phyloP scores from a whole-genome alignment of 2,888 invertebrate species.

The Drosophila recens region DNA sequence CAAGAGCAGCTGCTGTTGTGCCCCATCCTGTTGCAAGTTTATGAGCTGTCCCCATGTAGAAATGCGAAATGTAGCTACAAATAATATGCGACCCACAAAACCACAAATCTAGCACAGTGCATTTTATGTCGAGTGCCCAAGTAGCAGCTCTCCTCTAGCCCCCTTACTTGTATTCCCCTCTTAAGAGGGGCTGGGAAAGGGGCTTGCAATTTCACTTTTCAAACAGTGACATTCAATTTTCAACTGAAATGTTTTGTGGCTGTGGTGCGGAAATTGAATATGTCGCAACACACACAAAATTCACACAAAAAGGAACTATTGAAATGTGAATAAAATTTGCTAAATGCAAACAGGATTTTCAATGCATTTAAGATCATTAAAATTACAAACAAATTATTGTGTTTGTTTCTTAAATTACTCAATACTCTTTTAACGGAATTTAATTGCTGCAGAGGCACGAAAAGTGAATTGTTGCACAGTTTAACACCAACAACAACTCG shows the following conservation, averaged over 20 bases:
- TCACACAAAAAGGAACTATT: conserved; percentile 7
- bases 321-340: conserved; percentile 32
- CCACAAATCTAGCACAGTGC: conserved; percentile 66
- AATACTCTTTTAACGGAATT: conserved; percentile 38
- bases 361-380: conserved; percentile 37
- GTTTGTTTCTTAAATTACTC: conserved; percentile 66
- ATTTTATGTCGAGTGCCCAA: conserved; percentile 46
- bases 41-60: conserved; percentile 39
- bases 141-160: neutral
- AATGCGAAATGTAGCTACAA: conserved; percentile 34
- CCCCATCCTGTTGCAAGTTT: conserved; percentile 35
- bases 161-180: neutral
- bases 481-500: conserved; percentile 17
- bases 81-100: conserved; percentile 63
- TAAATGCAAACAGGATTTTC: conserved; percentile 17
- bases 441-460: conserved; percentile 44
- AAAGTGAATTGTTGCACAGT: conserved; percentile 68
- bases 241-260: conserved; percentile 64
- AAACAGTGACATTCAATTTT: conserved; percentile 78
- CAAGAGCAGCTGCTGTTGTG: conserved; percentile 28
- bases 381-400: conserved; percentile 58
- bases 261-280: conserved; percentile 76
- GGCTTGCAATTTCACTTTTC: conserved; percentile 58
- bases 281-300: conserved; percentile 40
- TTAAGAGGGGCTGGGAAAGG: neutral